Percentiles rank a stretch among this genome's conserved stretches.
Conservation (phyloP, 2,888 invertebrate species). For the Augochlorella aurata region DNA sequence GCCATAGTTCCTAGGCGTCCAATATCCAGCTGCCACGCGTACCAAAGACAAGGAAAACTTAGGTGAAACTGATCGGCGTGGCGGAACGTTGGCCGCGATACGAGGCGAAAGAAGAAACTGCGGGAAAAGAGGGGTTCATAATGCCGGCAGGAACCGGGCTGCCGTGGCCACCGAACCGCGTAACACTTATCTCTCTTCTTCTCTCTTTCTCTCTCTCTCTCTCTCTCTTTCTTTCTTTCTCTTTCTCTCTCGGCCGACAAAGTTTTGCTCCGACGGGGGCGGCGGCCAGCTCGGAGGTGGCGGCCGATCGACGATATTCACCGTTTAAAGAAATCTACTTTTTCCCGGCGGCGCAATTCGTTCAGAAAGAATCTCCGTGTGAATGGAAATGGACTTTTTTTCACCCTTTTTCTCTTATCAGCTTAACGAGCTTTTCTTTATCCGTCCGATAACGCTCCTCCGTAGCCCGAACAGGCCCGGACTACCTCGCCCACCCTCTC, state of each 20-base stretch:
- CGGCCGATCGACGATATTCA: conserved; percentile 55
- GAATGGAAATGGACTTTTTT: conserved; percentile 60
- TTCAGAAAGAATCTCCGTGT: conserved; percentile 54
- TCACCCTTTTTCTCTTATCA: conserved; percentile 53
- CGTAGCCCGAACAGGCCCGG: background rate
- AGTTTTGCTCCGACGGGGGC: conserved; percentile 37
- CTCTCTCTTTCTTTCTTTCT: conserved; percentile 12
- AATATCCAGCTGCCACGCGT: conserved; percentile 14
- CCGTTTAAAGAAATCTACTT: conserved; percentile 61
- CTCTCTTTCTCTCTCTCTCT: too few species aligned
- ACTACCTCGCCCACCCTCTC: too few species aligned
- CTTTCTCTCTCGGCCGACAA: conserved; percentile 38
- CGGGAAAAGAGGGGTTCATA: conserved; percentile 25
- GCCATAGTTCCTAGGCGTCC: conserved; percentile 18
- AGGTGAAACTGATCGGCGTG: conserved; percentile 14
- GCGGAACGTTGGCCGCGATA: conserved; percentile 19
- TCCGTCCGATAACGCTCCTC: conserved; percentile 44
- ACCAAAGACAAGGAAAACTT: conserved; percentile 14
- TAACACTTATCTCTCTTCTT: conserved; percentile 51
- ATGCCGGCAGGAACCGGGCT: conserved; percentile 19
- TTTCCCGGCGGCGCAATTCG: conserved; percentile 54
- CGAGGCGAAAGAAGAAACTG: conserved; percentile 11
- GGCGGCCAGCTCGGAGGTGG: background rate
- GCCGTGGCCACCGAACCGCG: conserved; percentile 45
- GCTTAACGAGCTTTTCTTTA: conserved; percentile 64